phyloP scores from a whole-genome alignment of 2,797 vertebrate genomes.

The Helicolenus hilgendorfi region DNA sequence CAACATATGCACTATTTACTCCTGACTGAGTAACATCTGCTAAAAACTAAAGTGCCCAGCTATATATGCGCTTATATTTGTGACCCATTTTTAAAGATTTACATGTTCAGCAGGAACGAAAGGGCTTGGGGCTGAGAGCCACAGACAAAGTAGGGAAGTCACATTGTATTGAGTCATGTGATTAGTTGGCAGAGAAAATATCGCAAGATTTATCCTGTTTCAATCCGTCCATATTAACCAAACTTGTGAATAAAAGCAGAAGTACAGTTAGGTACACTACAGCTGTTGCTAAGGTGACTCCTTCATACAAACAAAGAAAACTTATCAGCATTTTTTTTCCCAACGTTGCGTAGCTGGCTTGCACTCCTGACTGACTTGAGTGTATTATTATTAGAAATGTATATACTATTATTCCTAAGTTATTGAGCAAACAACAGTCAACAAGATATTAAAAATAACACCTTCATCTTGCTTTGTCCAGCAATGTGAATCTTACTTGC shows the following conservation, averaged over 20 bases:
- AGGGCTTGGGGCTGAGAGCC: not conserved
- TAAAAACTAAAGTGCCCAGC: not conserved
- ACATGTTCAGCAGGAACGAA: not conserved
- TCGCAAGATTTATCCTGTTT: not conserved
- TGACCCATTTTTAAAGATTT: not conserved
- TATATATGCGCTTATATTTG: not conserved
- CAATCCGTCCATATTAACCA: not conserved
- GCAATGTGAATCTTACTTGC: not conserved
- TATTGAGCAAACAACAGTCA: not conserved
- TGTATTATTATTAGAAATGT: not conserved
- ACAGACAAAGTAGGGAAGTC: not conserved
- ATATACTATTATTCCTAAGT: not conserved
- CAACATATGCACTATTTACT: not conserved
- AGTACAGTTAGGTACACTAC: not conserved
- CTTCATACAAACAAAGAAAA: not conserved
- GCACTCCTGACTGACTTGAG: not conserved
- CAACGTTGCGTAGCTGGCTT: not conserved
- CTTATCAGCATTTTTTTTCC: not conserved
- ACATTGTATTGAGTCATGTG: not conserved
- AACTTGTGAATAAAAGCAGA: constrained; percentile 2
- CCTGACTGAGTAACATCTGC: not conserved
- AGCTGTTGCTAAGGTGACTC: constrained; percentile 1
- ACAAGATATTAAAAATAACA: not conserved
- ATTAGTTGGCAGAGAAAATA: not conserved
- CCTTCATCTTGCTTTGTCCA: not conserved